These are phyloP conservation scores for Neolamprologus devosi DNA, from an alignment of 2,113 vertebrate genomes.

Conservation along the genomic window DNA sequence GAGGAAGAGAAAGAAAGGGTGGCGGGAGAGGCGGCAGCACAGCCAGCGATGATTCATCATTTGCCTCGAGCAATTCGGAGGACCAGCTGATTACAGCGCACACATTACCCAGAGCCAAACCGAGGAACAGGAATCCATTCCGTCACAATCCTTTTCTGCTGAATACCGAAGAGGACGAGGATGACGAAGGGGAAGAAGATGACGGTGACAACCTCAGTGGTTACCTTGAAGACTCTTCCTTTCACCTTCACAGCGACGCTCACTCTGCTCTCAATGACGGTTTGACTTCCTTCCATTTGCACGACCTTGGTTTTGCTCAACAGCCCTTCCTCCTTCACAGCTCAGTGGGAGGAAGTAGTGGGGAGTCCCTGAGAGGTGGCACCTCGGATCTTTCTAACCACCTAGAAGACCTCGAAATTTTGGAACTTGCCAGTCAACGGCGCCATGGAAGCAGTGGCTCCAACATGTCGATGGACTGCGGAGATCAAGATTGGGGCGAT, in stretches of 20 bases:
- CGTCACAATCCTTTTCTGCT: conserved; percentile 88
- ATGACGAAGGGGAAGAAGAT: conserved; percentile 71
- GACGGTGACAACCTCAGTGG: conserved; percentile 66
- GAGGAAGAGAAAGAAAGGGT: conserved; percentile 26
- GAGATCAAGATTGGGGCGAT: conserved; percentile 86
- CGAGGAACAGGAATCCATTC: conserved; percentile 51
- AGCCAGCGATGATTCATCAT: conserved; percentile 68
- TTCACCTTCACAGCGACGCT: conserved; percentile 80
- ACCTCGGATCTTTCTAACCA: conserved; percentile 36
- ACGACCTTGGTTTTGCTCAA: conserved; percentile 67
- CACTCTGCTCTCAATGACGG: conserved; percentile 46
- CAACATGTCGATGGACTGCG: conserved; percentile 81
- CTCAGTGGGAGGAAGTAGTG: conserved; percentile 66
- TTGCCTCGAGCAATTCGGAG: conserved; percentile 70
- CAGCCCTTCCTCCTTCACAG: conserved; percentile 76
- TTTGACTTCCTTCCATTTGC: conserved; percentile 76
- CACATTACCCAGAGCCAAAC: conserved; percentile 49
- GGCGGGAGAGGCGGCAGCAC: conserved; percentile 51
- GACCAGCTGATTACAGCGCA: conserved; percentile 52
- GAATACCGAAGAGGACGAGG: conserved; percentile 65
- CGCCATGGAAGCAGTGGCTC: conserved; percentile 79
- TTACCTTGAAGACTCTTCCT: conserved; percentile 79
- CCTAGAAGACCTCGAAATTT: conserved; percentile 72
- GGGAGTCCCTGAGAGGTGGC: conserved; percentile 63
- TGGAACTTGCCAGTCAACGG: conserved; percentile 70